phyloP scores from a whole-genome alignment of 2,113 vertebrate species.

The Sinocyclocheilus anshuiensis region DNA sequence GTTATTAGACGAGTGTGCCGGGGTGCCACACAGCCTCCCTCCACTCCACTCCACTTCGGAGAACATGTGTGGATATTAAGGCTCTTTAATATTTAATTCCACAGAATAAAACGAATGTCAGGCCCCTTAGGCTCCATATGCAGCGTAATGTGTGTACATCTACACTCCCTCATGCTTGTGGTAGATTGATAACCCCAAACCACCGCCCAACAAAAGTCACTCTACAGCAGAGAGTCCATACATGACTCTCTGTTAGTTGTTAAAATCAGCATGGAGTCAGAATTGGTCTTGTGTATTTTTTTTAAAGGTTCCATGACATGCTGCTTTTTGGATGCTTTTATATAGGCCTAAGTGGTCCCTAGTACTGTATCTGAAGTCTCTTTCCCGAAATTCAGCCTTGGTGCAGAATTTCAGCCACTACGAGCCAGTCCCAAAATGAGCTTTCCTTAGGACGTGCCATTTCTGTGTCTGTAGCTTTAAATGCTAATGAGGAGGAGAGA shows the following conservation, averaged over 20 bases:
- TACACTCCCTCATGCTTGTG: neutral
- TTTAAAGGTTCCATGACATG: too few relatives aligned
- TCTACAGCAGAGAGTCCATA: neutral
- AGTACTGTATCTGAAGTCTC: too few relatives aligned
- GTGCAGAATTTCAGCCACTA: too few relatives aligned
- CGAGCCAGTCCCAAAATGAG: too few relatives aligned
- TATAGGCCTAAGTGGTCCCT: too few relatives aligned
- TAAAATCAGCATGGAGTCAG: too few relatives aligned
- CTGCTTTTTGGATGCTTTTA: too few relatives aligned
- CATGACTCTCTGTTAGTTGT: neutral
- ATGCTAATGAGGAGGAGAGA: too few relatives aligned
- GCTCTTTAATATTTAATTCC: slow-evolving; percentile 72
- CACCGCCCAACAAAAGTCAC: neutral
- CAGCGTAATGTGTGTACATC: neutral
- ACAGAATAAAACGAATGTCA: slow-evolving; percentile 52
- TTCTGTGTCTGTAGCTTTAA: too few relatives aligned
- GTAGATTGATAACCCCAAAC: neutral
- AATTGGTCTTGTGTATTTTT: too few relatives aligned
- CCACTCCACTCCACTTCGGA: slow-evolving; percentile 56
- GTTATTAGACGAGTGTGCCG: slow-evolving; percentile 7
- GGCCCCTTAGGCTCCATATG: neutral
- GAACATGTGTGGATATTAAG: slow-evolving; percentile 73
- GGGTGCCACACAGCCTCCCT: slow-evolving; percentile 28
- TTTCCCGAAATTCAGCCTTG: too few relatives aligned
- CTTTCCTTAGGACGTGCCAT: too few relatives aligned